Evolutionary conservation across 2,888 invertebrate species (phyloP).

Genomic region (Mesoligia furuncula): DNA sequence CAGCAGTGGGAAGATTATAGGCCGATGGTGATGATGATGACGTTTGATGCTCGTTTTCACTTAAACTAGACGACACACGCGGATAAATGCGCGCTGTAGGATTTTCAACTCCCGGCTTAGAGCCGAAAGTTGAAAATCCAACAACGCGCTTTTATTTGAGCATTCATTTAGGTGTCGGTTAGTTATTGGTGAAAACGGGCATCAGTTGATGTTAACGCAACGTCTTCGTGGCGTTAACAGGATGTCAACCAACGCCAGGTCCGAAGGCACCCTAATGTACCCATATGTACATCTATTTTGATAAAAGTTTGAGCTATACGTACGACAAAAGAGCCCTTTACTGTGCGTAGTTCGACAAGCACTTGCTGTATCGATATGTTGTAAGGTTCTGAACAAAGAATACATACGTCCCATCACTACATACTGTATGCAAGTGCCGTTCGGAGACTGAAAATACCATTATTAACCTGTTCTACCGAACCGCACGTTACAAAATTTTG

Average conservation of each 20-base stretch:
- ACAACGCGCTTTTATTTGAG: background rate
- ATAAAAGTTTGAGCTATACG: background rate
- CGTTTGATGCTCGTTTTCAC: background rate
- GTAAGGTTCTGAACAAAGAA: too few relatives aligned
- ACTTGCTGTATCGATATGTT: too few relatives aligned
- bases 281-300: background rate
- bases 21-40: too few relatives aligned
- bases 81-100: background rate
- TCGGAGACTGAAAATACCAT: too few relatives aligned
- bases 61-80: background rate
- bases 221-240: background rate
- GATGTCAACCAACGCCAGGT: background rate
- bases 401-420: too few relatives aligned
- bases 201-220: background rate
- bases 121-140: background rate
- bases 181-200: background rate
- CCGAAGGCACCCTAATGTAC: background rate
- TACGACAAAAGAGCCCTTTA: too few relatives aligned
- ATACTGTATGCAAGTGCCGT: too few relatives aligned
- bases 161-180: background rate
- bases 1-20: too few relatives aligned
- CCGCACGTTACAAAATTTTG: too few relatives aligned
- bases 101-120: background rate
- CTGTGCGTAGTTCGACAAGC: too few relatives aligned
- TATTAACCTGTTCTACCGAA: too few relatives aligned